Evolutionary conservation across 2,797 vertebrate species (phyloP).

Genomic region (Pogonophryne albipinna): DNA sequence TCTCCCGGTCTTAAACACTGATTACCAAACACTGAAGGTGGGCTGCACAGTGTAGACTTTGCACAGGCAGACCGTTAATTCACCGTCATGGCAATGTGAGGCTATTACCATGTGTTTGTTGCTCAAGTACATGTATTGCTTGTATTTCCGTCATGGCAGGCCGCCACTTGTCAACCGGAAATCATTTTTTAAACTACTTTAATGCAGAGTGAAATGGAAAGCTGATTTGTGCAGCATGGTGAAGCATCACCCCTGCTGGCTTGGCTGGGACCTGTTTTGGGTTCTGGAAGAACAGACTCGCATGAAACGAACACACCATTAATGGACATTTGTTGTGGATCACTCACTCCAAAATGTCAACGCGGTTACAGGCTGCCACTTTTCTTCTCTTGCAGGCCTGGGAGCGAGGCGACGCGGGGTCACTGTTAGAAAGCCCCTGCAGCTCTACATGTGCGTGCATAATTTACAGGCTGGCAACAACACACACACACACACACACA

Average conservation of each 20-base stretch:
- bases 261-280: conserved; percentile 51
- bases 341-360: conserved; percentile 82
- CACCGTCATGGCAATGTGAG: conserved; percentile 30
- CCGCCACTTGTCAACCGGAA: conserved; percentile 48
- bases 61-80: conserved; percentile 41
- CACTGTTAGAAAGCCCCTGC: conserved; percentile 48
- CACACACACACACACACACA: conserved; percentile 1
- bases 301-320: conserved; percentile 70
- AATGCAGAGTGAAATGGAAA: conserved; percentile 59
- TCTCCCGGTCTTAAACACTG: conserved; percentile 70
- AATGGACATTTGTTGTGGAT: conserved; percentile 76
- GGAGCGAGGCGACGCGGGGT: conserved; percentile 44
- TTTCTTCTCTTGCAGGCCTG: conserved; percentile 31
- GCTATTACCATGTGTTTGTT: conserved; percentile 43
- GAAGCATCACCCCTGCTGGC: conserved; percentile 57
- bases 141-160: conserved; percentile 41
- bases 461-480: conserved; percentile 56
- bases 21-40: conserved; percentile 74
- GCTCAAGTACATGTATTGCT: conserved; percentile 33
- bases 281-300: conserved; percentile 56
- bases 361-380: conserved; percentile 60
- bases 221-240: conserved; percentile 66
- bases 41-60: conserved; percentile 37
- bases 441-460: conserved; percentile 61
- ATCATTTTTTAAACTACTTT: conserved; percentile 49